Conservation (phyloP, 1,140 invertebrate species). For the Druon quercuslanigerum region DNA sequence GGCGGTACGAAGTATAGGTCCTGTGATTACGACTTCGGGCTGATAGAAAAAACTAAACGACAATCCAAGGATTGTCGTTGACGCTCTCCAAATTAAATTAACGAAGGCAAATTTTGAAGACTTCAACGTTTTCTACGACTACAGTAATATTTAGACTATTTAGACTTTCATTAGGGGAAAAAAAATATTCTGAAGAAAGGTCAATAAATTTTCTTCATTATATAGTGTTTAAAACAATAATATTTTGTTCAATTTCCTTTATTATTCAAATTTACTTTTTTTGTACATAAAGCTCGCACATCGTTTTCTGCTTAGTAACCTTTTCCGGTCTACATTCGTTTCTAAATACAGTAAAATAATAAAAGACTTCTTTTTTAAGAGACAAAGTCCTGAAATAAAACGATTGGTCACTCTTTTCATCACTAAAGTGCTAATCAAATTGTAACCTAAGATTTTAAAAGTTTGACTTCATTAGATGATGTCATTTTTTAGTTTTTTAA, state of each 20-base stretch:
- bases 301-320: too few relatives aligned
- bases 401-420: too few relatives aligned
- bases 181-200: not conserved
- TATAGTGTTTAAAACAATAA: not conserved
- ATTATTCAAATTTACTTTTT: not conserved
- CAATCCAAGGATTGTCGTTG: not conserved
- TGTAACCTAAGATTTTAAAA: too few relatives aligned
- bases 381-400: too few relatives aligned
- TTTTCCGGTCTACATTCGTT: too few relatives aligned
- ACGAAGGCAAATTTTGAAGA: not conserved
- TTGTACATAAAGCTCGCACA: not conserved
- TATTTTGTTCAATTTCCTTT: not conserved
- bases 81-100: slow-evolving; percentile 6
- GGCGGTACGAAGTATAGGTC: not conserved
- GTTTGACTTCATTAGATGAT: too few relatives aligned
- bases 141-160: not conserved
- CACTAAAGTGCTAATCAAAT: too few relatives aligned
- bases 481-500: too few relatives aligned
- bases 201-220: not conserved
- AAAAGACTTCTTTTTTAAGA: too few relatives aligned
- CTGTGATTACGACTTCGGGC: not conserved
- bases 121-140: not conserved
- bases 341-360: too few relatives aligned
- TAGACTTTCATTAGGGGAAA: not conserved
- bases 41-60: not conserved